A percentile compares a stretch with the other conserved stretches of the same genome.
Conservation (phyloP, 2,797 vertebrate genomes). For the Anabacerthia variegaticeps region DNA sequence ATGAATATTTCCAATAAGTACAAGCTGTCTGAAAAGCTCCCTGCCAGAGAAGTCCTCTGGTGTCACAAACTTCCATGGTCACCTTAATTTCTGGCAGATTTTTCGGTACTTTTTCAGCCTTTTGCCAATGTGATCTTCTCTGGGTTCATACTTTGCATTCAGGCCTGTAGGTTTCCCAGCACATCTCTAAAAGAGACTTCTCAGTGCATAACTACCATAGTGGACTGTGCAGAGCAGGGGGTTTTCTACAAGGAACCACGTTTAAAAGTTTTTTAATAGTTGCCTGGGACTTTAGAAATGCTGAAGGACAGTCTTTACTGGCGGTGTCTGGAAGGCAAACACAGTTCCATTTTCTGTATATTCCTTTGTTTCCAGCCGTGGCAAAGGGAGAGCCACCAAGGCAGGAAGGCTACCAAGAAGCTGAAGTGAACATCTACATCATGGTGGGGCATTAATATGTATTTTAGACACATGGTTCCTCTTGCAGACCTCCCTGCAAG, state of each 20-base stretch:
- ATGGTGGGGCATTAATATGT: constrained; percentile 36
- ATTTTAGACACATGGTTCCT: not conserved
- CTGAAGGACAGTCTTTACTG: not conserved
- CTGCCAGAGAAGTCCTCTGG: not conserved
- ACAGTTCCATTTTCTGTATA: not conserved
- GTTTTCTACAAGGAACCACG: not conserved
- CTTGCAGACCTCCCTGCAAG: constrained; percentile 10
- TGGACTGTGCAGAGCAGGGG: not conserved
- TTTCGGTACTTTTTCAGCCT: not conserved
- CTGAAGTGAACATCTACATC: not conserved
- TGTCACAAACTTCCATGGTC: not conserved
- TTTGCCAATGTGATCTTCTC: not conserved
- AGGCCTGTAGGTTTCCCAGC: not conserved
- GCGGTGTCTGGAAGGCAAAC: not conserved
- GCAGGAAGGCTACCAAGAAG: not conserved
- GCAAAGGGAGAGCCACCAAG: not conserved
- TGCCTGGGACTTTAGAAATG: not conserved
- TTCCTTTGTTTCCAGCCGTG: not conserved
- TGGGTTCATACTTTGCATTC: not conserved
- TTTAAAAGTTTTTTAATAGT: not conserved
- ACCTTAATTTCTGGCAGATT: not conserved
- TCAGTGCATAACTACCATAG: not conserved
- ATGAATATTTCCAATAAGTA: not conserved
- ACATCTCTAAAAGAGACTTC: not conserved
- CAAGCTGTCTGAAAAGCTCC: not conserved